These are phyloP conservation scores for Hydrotaea diabolus DNA, from an alignment of 2,888 invertebrate genomes.

Conservation along the genomic window DNA sequence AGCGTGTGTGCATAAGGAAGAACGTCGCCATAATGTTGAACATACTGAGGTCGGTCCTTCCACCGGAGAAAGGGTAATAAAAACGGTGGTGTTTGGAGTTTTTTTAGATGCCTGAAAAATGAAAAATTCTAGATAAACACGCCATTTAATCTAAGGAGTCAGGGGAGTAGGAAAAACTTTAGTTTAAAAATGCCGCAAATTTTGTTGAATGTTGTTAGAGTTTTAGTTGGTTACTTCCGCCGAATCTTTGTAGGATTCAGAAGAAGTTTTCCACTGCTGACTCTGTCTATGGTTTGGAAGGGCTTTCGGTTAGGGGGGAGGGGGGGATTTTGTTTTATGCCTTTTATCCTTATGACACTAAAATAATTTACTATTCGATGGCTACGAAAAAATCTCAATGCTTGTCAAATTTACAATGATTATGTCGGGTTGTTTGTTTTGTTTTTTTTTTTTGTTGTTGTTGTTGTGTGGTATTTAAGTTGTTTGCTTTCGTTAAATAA, in stretches of 20 bases:
- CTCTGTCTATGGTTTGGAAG: not conserved
- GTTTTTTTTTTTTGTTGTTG: slow-evolving; percentile 22
- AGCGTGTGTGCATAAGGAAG: not conserved
- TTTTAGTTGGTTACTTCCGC: not conserved
- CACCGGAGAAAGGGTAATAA: not conserved
- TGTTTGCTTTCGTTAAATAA: slow-evolving; percentile 2
- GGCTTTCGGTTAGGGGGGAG: too few relatives aligned
- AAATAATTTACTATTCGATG: slow-evolving; percentile 70
- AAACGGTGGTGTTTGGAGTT: not conserved
- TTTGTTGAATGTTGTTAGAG: slow-evolving; percentile 18
- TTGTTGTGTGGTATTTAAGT: slow-evolving; percentile 25
- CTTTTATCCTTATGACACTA: slow-evolving; percentile 60
- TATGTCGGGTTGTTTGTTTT: slow-evolving; percentile 43
- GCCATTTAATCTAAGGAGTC: slow-evolving; percentile 28
- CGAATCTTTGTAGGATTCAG: too few relatives aligned
- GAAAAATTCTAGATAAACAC: slow-evolving; percentile 50
- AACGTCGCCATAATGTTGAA: not conserved
- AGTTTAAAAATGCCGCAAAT: not conserved
- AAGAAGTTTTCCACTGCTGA: not conserved
- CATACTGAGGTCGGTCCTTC: not conserved
- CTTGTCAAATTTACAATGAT: slow-evolving; percentile 67
- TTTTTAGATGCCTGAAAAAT: slow-evolving; percentile 20
- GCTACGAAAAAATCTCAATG: slow-evolving; percentile 68
- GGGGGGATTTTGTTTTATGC: slow-evolving; percentile 45
- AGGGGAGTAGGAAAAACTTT: not conserved